Evolutionary conservation across 2,113 vertebrate genomes (phyloP).

Genomic region (Muntiacus muntjak): DNA sequence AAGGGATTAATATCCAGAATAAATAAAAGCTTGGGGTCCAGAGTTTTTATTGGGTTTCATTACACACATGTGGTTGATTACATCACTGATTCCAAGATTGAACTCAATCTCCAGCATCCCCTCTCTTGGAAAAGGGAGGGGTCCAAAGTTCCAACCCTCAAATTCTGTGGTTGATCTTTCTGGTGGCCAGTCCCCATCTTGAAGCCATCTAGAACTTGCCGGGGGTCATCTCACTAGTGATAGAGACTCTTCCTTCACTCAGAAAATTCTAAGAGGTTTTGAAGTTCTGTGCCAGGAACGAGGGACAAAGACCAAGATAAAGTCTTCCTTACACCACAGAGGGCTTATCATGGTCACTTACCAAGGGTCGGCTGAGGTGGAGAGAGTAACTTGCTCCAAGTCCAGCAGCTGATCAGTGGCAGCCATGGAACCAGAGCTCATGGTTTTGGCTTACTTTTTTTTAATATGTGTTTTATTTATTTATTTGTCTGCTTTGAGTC

Average conservation of each 20-base stretch:
- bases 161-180: background rate
- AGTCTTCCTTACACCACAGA: background rate
- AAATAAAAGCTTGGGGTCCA: background rate
- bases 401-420: background rate
- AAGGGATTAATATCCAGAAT: background rate
- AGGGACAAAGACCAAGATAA: background rate
- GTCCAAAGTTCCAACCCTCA: background rate
- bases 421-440: background rate
- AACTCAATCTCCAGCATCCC: background rate
- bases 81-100: accelerated
- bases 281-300: background rate
- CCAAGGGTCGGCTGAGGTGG: background rate
- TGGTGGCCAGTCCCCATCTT: background rate
- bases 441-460: background rate
- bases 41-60: background rate
- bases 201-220: background rate
- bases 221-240: too few relatives aligned
- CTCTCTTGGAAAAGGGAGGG: background rate
- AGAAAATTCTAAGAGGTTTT: background rate
- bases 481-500: background rate
- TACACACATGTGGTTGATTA: accelerated
- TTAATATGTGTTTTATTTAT: accelerated
- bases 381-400: background rate
- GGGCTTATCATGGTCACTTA: accelerated
- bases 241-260: background rate